These are phyloP conservation scores for Bubo blakistoni DNA, from an alignment of 2,113 vertebrate species.

Conservation along the genomic window DNA sequence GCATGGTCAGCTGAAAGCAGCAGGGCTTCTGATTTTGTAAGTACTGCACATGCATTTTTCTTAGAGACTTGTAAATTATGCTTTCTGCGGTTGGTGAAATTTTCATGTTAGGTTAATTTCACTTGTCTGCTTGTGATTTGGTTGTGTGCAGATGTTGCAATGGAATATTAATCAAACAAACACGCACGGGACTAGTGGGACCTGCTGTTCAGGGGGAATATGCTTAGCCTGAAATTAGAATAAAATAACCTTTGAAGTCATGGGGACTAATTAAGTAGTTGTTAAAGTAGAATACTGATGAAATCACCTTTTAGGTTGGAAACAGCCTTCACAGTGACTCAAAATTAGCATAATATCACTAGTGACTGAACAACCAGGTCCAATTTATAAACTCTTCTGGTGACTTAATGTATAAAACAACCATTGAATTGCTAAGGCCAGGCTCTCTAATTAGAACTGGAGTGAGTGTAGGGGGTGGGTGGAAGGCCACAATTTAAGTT, in stretches of 20 bases:
- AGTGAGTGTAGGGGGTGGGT: background rate
- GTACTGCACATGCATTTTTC: background rate
- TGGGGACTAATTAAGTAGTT: background rate
- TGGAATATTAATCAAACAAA: background rate
- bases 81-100: background rate
- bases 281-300: background rate
- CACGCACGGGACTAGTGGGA: background rate
- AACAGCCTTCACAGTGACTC: background rate
- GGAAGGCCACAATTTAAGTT: slow-evolving; percentile 1
- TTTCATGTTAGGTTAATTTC: background rate
- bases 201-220: background rate
- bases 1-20: background rate
- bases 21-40: slow-evolving; percentile 21
- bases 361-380: background rate
- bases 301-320: background rate
- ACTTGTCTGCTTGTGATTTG: background rate
- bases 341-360: background rate
- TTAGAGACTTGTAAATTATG: background rate
- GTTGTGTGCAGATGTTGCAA: background rate
- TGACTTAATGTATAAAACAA: background rate
- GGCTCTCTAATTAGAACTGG: background rate
- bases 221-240: background rate
- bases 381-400: background rate
- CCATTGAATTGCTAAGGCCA: background rate
- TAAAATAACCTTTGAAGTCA: slow-evolving; percentile 1